phyloP scores from a whole-genome alignment of 2,113 vertebrate species.

The Astur gentilis region DNA sequence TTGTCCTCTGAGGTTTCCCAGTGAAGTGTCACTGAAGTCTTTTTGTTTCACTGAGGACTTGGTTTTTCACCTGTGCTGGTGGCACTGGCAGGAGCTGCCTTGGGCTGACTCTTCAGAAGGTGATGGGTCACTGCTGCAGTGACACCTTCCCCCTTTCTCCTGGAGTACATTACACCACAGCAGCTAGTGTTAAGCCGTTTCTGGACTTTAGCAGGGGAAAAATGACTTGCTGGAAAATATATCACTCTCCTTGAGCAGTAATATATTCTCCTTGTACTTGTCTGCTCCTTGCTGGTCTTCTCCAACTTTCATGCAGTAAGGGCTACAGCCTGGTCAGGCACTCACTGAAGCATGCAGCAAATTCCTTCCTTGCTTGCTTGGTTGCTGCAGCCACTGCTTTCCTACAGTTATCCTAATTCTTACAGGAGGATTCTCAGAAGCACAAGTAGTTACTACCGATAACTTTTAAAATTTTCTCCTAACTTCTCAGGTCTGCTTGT shows the following conservation, averaged over 20 bases:
- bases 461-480: background rate
- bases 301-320: background rate
- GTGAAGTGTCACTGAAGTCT: background rate
- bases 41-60: background rate
- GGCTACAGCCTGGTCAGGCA: background rate
- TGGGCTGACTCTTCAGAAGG: background rate
- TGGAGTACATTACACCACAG: background rate
- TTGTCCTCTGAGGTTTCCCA: background rate
- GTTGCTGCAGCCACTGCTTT: background rate
- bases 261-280: background rate
- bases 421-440: too few relatives aligned
- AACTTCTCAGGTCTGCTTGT: background rate
- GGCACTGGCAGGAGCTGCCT: background rate
- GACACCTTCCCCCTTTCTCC: background rate
- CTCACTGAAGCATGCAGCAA: background rate
- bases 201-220: background rate
- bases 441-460: background rate
- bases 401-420: background rate
- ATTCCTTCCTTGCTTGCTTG: background rate
- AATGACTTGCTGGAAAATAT: slow-evolving; percentile 17
- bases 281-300: background rate
- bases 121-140: background rate
- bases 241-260: background rate
- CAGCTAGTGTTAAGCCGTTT: background rate
- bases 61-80: background rate